Evolutionary conservation across 1,140 invertebrate species (phyloP).

Genomic region (Hyphantria cunea): DNA sequence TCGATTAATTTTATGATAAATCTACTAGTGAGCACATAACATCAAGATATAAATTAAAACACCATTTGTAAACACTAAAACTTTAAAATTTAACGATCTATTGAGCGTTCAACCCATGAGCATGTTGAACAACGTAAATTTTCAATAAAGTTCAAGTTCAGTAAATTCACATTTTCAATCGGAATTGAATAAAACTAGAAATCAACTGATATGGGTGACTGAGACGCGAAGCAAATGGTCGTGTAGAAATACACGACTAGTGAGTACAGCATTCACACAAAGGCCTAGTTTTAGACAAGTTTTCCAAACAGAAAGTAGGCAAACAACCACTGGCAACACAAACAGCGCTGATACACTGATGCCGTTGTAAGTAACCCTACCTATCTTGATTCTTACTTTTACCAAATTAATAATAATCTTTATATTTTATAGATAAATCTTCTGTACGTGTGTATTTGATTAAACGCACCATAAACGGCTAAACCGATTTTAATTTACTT

Average conservation of each 20-base stretch:
- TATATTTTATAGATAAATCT: too few species aligned
- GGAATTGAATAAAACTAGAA: conserved; percentile 22
- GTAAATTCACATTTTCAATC: not conserved
- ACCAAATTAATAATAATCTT: not conserved
- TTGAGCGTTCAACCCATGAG: too few species aligned
- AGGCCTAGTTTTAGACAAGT: conserved; percentile 61
- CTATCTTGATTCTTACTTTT: not conserved
- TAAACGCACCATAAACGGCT: too few species aligned
- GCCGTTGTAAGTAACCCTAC: conserved; percentile 15
- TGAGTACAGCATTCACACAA: conserved; percentile 44
- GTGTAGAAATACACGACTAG: conserved; percentile 60
- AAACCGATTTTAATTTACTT: too few species aligned
- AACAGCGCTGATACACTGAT: conserved; percentile 26
- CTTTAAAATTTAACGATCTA: too few species aligned
- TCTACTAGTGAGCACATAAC: too few species aligned
- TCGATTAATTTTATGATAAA: too few species aligned
- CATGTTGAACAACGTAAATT: too few species aligned
- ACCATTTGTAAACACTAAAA: too few species aligned
- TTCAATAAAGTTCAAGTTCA: too few species aligned
- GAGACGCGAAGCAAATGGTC: conserved; percentile 38
- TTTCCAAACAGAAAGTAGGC: conserved; percentile 70
- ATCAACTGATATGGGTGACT: conserved; percentile 16
- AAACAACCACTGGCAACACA: conserved; percentile 39
- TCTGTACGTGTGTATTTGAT: too few species aligned
- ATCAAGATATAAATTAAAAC: too few species aligned